Evolutionary conservation across 1,140 invertebrate species (phyloP), one percentile per base, ranked within the genome.

Genomic region (Polyergus mexicanus): DNA sequence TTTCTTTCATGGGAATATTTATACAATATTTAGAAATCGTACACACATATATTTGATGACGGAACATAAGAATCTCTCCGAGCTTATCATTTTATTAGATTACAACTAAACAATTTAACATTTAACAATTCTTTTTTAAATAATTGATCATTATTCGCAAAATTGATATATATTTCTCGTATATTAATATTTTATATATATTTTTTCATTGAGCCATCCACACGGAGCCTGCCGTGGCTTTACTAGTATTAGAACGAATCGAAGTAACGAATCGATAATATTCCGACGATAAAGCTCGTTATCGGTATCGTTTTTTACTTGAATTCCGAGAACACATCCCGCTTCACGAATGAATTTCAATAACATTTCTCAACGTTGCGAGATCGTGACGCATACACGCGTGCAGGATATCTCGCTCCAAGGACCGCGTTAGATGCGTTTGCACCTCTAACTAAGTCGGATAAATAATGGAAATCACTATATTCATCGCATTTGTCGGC

Each of bases 391-490:
- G 86, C 86, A n/a, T 60, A 85, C 32, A 54, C 76, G 71, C 71
- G 58, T 28, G 63, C 25, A 51, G 76, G 72, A 38, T 90, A 3
- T 32, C 32, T 32, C 3, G 66, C 66, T 76, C 72, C 84, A 85
- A 85, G 86, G 84, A 88, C 35, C 88, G 54, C 69, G 47, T 41
- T 62, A 32, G 72, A 81, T 74, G 74, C 88, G 89, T 86, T 90
- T 88, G 86, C 89, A 87, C 88, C 83, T 51, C 3, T 88, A 84
- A 74, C 88, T 6, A 63, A 89, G 83, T 71, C 84, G 88, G 91
- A 93, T 92, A 91, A 92, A 92, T 91, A 91, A 94, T 92, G 91
- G 80, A 85, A 93, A 94, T 94, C 91, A 92, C 92, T 93, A 94
- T 94, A 94, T 93, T 92, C 91, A 93, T 93, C 92, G 92, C 90